Conservation (phyloP, 2,888 invertebrate genomes). For the Esperia sulphurella region DNA sequence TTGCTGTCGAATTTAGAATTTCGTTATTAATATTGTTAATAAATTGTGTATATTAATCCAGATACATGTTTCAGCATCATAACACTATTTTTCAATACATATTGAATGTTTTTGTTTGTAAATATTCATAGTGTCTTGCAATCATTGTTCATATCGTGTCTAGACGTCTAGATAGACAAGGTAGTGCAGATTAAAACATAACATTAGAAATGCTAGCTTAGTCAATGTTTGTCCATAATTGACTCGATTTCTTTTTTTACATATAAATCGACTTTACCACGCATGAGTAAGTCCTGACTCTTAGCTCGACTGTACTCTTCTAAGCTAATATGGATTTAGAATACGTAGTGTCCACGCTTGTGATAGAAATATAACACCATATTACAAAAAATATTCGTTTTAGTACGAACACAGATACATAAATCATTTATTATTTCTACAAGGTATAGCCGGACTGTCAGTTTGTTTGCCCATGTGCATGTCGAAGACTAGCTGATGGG, state of each 20-base stretch:
- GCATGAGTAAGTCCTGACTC: no score
- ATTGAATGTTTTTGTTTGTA: conserved; percentile 3
- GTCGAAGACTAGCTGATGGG: no score
- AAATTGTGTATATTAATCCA: neutral
- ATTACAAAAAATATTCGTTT: no score
- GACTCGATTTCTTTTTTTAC: neutral
- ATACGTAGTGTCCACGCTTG: no score
- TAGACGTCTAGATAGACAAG: neutral
- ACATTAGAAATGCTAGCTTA: conserved; percentile 7
- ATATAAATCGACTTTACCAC: no score
- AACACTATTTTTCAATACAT: neutral
- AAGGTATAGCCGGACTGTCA: no score
- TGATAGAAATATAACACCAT: no score
- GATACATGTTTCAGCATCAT: neutral
- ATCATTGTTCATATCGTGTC: neutral
- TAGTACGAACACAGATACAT: no score
- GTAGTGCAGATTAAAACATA: neutral
- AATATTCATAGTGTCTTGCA: neutral
- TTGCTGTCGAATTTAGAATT: conserved; percentile 4
- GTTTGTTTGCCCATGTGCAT: no score
- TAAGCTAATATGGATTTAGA: no score
- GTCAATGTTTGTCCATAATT: neutral
- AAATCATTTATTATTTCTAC: no score
- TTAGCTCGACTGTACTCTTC: no score
- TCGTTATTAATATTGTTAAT: neutral